A percentile compares a stretch with the other conserved stretches of the same genome.
phyloP scores from a whole-genome alignment of 2,113 vertebrate species.

The Dromas ardeola region DNA sequence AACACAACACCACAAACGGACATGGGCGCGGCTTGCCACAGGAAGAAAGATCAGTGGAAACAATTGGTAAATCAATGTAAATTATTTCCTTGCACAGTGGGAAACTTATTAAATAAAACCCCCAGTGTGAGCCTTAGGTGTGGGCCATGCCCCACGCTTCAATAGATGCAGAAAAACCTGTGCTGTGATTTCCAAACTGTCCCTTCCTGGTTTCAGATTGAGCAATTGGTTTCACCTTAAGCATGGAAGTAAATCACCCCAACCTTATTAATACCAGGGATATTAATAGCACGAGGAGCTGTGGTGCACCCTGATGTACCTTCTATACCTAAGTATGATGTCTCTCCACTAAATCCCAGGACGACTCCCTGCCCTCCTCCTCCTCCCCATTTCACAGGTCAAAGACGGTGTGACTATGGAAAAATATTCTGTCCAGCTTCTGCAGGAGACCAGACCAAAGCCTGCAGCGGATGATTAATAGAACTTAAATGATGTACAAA shows the following conservation, averaged over 20 bases:
- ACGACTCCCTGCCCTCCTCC: neutral
- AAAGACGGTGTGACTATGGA: neutral
- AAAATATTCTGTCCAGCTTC: neutral
- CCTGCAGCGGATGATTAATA: neutral
- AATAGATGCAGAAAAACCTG: neutral
- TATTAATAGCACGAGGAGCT: neutral
- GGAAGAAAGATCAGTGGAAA: neutral
- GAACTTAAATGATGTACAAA: neutral
- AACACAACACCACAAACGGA: neutral
- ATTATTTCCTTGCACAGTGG: neutral
- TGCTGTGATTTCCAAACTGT: rapidly evolving
- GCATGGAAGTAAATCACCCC: neutral
- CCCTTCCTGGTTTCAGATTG: neutral
- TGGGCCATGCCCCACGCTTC: neutral
- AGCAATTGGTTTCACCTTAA: neutral
- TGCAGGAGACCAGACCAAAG: neutral
- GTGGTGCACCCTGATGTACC: too few relatives aligned
- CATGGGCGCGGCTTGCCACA: neutral
- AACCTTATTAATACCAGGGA: neutral
- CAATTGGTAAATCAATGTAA: neutral
- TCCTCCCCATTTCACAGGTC: neutral
- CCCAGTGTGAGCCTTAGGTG: too few relatives aligned
- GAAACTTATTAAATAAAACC: neutral
- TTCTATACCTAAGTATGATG: neutral
- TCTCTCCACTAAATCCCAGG: neutral